A percentile compares a stretch with the other conserved stretches of the same genome.
phyloP scores from a whole-genome alignment of 2,113 vertebrate genomes.

The Pelvicachromis taeniatus region DNA sequence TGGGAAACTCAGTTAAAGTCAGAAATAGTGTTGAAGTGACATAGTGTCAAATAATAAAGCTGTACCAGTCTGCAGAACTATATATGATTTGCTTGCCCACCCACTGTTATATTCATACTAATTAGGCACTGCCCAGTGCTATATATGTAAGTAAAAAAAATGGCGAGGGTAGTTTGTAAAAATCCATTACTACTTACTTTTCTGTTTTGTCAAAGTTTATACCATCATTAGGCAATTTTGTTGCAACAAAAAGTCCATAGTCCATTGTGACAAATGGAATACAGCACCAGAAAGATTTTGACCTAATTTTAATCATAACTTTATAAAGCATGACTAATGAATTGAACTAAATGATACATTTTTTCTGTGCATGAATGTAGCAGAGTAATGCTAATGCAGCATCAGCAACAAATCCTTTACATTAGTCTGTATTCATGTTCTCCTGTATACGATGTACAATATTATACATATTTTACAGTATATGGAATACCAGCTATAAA shows the following conservation, averaged over 20 bases:
- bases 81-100: not conserved
- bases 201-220: not conserved
- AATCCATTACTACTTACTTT: not conserved
- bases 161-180: not conserved
- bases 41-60: not conserved
- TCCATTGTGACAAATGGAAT: not conserved
- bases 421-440: not conserved
- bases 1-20: constrained; percentile 19
- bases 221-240: not conserved
- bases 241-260: not conserved
- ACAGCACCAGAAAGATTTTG: not conserved
- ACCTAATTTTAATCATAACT: not conserved
- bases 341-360: not conserved
- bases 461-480: not conserved
- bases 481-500: not conserved
- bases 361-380: not conserved
- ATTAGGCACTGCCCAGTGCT: not conserved
- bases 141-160: not conserved
- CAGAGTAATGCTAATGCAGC: not conserved
- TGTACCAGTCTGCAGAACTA: not conserved
- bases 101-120: not conserved
- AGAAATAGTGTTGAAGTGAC: not conserved
- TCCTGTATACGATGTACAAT: not conserved
- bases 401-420: not conserved
- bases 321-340: not conserved